A percentile compares a stretch with the other conserved stretches of the same genome.
Evolutionary conservation across 2,888 invertebrate genomes (phyloP).

Genomic region (Arrhopalites spinosus): DNA sequence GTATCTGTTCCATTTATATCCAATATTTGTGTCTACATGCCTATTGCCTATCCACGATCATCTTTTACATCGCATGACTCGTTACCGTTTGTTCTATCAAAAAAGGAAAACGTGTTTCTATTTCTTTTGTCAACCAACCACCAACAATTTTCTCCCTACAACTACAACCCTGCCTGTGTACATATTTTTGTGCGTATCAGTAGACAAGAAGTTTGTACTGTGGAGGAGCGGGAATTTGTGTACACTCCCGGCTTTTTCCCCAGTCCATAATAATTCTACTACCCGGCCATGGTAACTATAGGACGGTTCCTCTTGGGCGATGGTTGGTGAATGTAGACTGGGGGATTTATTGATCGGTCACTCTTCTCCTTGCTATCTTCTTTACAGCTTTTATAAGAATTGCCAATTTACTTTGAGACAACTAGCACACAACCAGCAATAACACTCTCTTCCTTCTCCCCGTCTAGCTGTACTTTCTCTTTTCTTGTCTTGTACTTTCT

Average conservation of each 20-base stretch:
- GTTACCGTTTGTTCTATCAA: conserved; percentile 2
- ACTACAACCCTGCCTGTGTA: too few relatives aligned
- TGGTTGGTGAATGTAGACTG: neutral
- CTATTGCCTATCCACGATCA: neutral
- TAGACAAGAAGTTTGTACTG: too few relatives aligned
- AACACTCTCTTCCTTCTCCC: neutral
- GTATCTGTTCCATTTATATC: neutral
- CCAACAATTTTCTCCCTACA: too few relatives aligned
- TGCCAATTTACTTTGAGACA: conserved; percentile 12
- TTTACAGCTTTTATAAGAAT: conserved; percentile 5
- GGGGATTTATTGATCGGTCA: conserved; percentile 24
- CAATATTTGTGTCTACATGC: neutral
- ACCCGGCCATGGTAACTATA: too few relatives aligned
- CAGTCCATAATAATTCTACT: too few relatives aligned
- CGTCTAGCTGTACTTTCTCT: neutral
- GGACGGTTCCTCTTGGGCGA: too few relatives aligned
- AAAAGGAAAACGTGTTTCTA: conserved; percentile 1
- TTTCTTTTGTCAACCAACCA: too few relatives aligned
- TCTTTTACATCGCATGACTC: conserved; percentile 16
- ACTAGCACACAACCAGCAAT: neutral
- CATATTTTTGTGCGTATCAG: too few relatives aligned
- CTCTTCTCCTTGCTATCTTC: neutral
- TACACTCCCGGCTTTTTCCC: too few relatives aligned
- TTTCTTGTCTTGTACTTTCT: too few relatives aligned
- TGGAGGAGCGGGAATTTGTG: too few relatives aligned